Base-by-base conservation (phyloP, 2,888 invertebrate genomes). In the Brachynemurus nebulosus region DNA sequence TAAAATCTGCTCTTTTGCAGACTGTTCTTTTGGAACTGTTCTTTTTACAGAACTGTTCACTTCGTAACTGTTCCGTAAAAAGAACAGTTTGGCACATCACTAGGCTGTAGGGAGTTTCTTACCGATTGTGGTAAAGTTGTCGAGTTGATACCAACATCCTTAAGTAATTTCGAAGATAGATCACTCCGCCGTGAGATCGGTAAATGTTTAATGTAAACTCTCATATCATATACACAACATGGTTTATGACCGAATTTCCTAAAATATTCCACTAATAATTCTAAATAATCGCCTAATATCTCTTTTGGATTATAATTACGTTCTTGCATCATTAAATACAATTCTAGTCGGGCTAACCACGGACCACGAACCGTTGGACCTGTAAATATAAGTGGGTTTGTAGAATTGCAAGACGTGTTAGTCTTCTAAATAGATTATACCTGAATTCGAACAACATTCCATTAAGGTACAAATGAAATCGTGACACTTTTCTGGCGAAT, bases 171-270 rank as follows among this genome's bases (percentile, higher is more conserved):
- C 45, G 67, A 63, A 21, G 76, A 70, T 43, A 80, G 64, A 36
- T 71, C 69, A 48, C 71, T 66, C 48, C 77, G 71, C 48, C 78
- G 73, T 8, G 74, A 70, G 30, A 71, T 67, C 5, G 83, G 73
- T 50, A 90, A 67, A 53, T 85, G 70, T 35, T 73, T 66, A 38
- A 91, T 61, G 62, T 86, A 92, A 4, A 79, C 68, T 48, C 78
- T 75, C 40, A 95, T 68, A 61, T 96, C 95, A 7, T 79, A 76
- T 47, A 88, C 85, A 47, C 86, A 86, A 62, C 90, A 90, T 0
- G 83, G 78, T 58, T 90, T 90, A 54, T 84, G 78, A 2, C 91
- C 91, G 64, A 93, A 95, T 51, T 76, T 71, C 35, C 69, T 59
- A 53, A 86, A 84, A 66, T 91, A 95, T 53, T 83, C 78, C 48